A percentile compares a stretch with the other conserved stretches of the same genome.
phyloP scores from a whole-genome alignment of 2,797 vertebrate genomes.

The Diplodus sargus region DNA sequence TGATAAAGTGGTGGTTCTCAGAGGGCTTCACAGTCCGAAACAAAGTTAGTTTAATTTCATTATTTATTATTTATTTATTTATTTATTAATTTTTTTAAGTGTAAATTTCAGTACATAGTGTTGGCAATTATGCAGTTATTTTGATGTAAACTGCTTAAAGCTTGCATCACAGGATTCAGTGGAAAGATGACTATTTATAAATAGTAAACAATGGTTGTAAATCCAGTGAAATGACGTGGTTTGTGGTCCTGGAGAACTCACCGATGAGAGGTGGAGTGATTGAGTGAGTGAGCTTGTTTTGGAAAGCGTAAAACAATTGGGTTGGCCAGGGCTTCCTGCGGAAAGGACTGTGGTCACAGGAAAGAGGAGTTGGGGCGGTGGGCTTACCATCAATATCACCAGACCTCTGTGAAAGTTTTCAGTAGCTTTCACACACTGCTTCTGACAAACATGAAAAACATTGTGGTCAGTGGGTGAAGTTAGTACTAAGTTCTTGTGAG shows the following conservation, averaged over 20 bases:
- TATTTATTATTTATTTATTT: neutral
- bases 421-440: constrained; percentile 6
- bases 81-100: neutral
- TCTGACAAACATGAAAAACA: neutral
- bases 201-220: constrained; percentile 18
- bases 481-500: neutral
- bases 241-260: neutral
- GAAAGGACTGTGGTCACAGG: constrained; percentile 73
- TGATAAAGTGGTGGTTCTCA: constrained; percentile 2
- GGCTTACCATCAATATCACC: constrained; percentile 18
- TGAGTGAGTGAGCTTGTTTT: constrained; percentile 64
- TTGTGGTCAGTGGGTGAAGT: neutral
- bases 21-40: neutral
- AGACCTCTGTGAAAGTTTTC: constrained; percentile 29
- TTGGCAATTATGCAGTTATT: neutral
- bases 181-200: neutral
- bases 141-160: neutral
- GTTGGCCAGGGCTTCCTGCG: constrained; percentile 72
- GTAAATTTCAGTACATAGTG: neutral
- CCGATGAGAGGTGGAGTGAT: constrained; percentile 28
- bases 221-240: neutral
- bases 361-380: constrained; percentile 40
- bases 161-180: neutral
- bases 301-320: constrained; percentile 71
- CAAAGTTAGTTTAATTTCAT: neutral